These are phyloP conservation scores for Cheiracanthium punctorium DNA, from an alignment of 2,888 invertebrate species.

Conservation along the genomic window DNA sequence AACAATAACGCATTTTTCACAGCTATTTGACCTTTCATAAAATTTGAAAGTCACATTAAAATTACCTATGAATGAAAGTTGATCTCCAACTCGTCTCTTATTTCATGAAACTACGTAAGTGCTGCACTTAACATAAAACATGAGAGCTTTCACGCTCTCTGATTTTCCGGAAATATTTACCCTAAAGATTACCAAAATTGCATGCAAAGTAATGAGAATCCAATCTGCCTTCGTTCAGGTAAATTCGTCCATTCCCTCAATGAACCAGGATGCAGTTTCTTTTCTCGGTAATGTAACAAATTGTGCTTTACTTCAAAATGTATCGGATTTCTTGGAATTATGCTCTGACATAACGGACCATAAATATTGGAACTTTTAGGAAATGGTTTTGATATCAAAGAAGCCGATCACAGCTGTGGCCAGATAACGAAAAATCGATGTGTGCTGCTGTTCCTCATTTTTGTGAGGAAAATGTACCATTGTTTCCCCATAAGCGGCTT, in stretches of 20 bases:
- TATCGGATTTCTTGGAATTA: constrained; percentile 29
- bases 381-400: constrained; percentile 23
- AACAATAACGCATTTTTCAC: no score
- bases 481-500: no score
- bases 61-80: no score
- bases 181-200: no score
- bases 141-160: no score
- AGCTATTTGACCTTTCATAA: no score
- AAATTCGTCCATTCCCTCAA: background rate
- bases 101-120: no score
- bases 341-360: constrained; percentile 26
- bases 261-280: background rate
- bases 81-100: no score
- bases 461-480: no score
- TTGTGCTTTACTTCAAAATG: background rate
- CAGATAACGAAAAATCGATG: constrained; percentile 30
- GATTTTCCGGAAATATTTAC: no score
- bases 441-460: background rate
- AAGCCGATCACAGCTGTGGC: constrained; percentile 39
- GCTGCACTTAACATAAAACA: no score
- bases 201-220: background rate
- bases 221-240: background rate
- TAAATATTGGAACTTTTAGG: constrained; percentile 46
- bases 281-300: constrained; percentile 7
- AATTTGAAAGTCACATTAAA: no score